Evolutionary conservation across 53 echinoderm and acorn worm species (phyloP), one percentile per base, ranked within the genome.

Genomic region (Arbacia lixula): DNA sequence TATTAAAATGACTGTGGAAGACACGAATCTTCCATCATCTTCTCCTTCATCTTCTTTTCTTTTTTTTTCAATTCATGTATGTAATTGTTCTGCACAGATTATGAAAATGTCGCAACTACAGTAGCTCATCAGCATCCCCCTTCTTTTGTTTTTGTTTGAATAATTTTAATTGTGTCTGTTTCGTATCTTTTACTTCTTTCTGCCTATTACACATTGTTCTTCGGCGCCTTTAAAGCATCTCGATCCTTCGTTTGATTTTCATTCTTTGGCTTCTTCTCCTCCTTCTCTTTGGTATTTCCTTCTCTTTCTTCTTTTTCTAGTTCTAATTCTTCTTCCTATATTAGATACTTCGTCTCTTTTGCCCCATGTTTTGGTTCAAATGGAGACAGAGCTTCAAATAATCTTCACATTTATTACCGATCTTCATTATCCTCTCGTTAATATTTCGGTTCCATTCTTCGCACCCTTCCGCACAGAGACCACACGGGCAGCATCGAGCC

Each of bases 401-500:
- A 10, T 10, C 14, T 46, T 46, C 46, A 46, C 8, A 46, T 10
- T 10, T 8, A 46, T 46, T 46, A 46, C 14, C 14, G 46, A 14
- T 46, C 8, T 46, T 46, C 14, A 46, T 9, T 24, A 9, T 40
- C 6, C 11, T 20, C 41, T 25, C 25, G 12, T 28, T 26, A 11
- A 1, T 43, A 29, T 17, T 71, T 43, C 25, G 8, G 29, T 71
- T 24, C 36, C 20, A 58, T 34, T n/a, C 10, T 36, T 36, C 42
- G 26, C 21, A 6, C 72, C 12, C 29, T 30, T 12, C 29, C 36
- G 22, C 16, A 43, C 10, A 75, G 75, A 53, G 38, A 34, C 53
- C 34, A 5, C 35, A 75, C 24, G 75, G 55, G n/a, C 75, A 75
- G 20, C 75, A 75, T 53, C 52, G 75, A 19, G n/a, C 75, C 2